Conservation (phyloP, 2,888 invertebrate species). For the Caenorhabditis sp. region DNA sequence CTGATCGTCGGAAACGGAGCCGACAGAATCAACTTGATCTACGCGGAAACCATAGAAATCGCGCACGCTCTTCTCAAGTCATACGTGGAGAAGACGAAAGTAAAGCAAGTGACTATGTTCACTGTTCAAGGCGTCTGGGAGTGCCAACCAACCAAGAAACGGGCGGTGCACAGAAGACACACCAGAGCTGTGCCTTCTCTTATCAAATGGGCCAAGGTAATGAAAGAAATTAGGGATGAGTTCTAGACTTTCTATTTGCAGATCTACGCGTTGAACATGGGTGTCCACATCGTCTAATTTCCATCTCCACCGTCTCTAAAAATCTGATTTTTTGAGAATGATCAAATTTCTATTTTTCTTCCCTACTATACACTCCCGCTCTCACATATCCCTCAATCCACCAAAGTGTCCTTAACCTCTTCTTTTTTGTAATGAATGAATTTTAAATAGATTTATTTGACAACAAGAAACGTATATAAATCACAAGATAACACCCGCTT, state of each 20-base stretch:
- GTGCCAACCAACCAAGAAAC: conserved; percentile 63
- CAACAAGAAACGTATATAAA: background rate
- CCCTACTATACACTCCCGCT: background rate
- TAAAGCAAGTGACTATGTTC: conserved; percentile 76
- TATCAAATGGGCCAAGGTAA: conserved; percentile 79
- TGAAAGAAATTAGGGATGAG: background rate
- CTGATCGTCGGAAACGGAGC: conserved; percentile 64
- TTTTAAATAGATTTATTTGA: conserved; percentile 43
- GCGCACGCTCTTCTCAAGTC: conserved; percentile 77
- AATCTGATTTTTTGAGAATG: conserved; percentile 12
- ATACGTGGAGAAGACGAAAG: conserved; percentile 72
- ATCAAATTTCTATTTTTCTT: conserved; percentile 32
- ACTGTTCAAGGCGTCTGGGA: conserved; percentile 75
- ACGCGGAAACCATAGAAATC: conserved; percentile 78
- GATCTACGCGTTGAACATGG: conserved; percentile 75
- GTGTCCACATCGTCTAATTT: conserved; percentile 72
- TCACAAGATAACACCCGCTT: background rate
- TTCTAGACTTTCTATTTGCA: conserved; percentile 24
- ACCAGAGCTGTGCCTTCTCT: conserved; percentile 81
- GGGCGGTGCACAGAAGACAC: conserved; percentile 80
- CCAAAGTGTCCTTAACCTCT: conserved; percentile 46
- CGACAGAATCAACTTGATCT: conserved; percentile 73
- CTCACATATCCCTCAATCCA: conserved; percentile 42
- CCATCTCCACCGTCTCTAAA: background rate
- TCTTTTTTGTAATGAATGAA: background rate